Base-by-base conservation (phyloP, 2,888 invertebrate species). In the Lysandra coridon region DNA sequence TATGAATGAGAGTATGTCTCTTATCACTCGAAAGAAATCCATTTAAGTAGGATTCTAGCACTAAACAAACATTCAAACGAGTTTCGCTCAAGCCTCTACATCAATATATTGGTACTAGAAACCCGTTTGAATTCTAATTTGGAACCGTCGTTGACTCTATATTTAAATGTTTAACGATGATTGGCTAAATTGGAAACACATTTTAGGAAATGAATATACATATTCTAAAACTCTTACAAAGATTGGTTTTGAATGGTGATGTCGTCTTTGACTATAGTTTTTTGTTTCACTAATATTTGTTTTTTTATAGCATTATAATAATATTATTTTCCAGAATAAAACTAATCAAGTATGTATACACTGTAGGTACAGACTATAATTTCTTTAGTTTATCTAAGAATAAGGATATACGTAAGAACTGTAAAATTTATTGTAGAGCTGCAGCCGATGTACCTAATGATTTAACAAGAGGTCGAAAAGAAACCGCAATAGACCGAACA, bases 401-500 rank as follows among this genome's bases (percentile, higher is more conserved):
- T 62, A 62, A n/a, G 62, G n/a, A 23, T 30, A 69, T 14, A 33
- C 4, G 1, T 69, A 5, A 69, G 33, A 33, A 14, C 33, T 33
- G 17, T 33, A 30, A 64, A 64, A 30, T 30, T 30, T 64, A 69
- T 69, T 69, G 64, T 64, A 69, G 33, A 69, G 64, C 44, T 44
- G 2, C 7, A 44, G 44, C 14, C 30, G 33, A 64, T 30, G 64
- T 62, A 14, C 10, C 14, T 53, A 64, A 69, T 33, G 33, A 69
- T 12, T 33, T 69, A 30, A 30, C 64, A 30, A 69, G 23, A 33
- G 33, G 33, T 12, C 33, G 33, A 69, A 17, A 1, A 69, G 33
- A 69, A 69, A 69, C 69, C 69, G 17, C 69, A 69, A 64, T 12
- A 30, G 64, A 69, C 69, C 80, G 49, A 79, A 79, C 79, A 80